A percentile compares a stretch with the other conserved stretches of the same genome.
Conservation (phyloP, 2,797 vertebrate species). For the Otolemur crassicaudatus region DNA sequence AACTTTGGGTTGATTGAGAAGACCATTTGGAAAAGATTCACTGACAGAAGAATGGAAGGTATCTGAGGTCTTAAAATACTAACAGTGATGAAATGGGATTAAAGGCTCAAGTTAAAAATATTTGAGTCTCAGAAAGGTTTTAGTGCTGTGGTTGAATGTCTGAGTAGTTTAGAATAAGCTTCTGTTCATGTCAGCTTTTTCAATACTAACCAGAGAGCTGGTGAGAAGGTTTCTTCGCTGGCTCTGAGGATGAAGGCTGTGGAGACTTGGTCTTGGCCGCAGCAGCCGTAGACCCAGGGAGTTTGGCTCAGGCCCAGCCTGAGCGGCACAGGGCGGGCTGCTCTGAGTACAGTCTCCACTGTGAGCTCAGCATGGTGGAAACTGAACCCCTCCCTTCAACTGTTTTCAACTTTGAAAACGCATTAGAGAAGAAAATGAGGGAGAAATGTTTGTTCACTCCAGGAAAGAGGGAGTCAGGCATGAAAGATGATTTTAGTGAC, state of each 20-base stretch:
- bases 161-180: conserved; percentile 30
- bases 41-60: neutral
- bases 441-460: neutral
- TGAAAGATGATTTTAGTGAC: conserved; percentile 41
- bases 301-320: neutral
- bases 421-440: neutral
- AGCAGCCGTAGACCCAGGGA: neutral
- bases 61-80: conserved; percentile 13
- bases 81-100: neutral
- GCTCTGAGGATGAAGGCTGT: neutral
- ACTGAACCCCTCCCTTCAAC: neutral
- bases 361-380: conserved; percentile 27
- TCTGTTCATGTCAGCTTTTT: conserved; percentile 22
- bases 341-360: neutral
- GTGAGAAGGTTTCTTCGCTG: neutral
- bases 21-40: conserved; percentile 13
- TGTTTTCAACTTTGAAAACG: conserved; percentile 42
- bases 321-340: neutral
- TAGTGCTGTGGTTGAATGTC: neutral
- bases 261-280: neutral
- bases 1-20: neutral
- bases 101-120: neutral
- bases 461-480: neutral
- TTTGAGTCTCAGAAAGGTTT: neutral
- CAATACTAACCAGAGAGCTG: neutral